These are phyloP conservation scores for Belgica antarctica DNA, from an alignment of 2,888 invertebrate species.

Conservation along the genomic window DNA sequence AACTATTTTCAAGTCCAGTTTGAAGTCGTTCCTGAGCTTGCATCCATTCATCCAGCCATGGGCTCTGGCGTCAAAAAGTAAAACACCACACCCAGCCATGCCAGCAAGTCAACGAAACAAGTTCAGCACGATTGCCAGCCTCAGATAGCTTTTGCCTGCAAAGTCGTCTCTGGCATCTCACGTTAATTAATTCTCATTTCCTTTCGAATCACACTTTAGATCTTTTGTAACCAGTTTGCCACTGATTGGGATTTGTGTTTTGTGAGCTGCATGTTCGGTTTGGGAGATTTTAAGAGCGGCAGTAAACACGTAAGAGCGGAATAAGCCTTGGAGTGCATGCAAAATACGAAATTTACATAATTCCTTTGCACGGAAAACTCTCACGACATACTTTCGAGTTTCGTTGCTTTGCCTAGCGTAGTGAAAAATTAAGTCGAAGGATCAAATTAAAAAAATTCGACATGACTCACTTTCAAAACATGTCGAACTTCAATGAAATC, in stretches of 20 bases:
- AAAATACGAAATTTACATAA: slow-evolving; percentile 13
- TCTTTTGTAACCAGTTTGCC: slow-evolving; percentile 13
- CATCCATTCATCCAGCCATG: neutral
- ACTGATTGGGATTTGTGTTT: slow-evolving; percentile 7
- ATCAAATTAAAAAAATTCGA: no score
- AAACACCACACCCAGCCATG: neutral
- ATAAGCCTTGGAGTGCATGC: slow-evolving; percentile 20
- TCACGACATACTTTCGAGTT: neutral
- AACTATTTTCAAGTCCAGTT: neutral
- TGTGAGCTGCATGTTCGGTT: neutral
- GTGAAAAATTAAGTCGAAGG: no score
- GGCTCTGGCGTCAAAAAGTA: neutral
- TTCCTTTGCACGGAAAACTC: neutral
- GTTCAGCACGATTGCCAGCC: slow-evolving; percentile 13
- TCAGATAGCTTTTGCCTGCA: slow-evolving; percentile 13
- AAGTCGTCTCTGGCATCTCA: neutral
- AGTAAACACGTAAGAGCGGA: slow-evolving; percentile 8
- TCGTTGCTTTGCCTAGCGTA: no score
- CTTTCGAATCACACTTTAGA: slow-evolving; percentile 7
- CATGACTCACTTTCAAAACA: no score
- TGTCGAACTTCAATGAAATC: no score
- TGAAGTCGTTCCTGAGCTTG: neutral
- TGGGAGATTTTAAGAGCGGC: neutral
- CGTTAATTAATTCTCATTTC: slow-evolving; percentile 31
- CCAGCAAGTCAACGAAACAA: neutral